Percentiles rank a stretch among this genome's conserved stretches.
Evolutionary conservation across 2,888 invertebrate genomes (phyloP).

Genomic region (Acholoe squamosa): DNA sequence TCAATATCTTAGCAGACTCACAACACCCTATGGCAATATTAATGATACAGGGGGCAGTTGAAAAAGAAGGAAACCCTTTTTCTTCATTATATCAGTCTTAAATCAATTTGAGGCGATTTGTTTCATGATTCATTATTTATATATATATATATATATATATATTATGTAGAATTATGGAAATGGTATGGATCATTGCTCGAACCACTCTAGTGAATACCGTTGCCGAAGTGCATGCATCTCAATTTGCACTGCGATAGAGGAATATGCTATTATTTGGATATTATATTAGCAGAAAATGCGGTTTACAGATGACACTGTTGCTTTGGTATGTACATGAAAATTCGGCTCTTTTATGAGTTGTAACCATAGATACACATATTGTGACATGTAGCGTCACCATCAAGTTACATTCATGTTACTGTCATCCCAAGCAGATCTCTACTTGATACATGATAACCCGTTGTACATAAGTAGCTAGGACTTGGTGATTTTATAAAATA

Average conservation of each 20-base stretch:
- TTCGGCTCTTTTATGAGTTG: neutral
- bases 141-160: too few relatives aligned
- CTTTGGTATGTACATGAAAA: neutral
- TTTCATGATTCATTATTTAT: too few relatives aligned
- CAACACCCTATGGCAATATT: too few relatives aligned
- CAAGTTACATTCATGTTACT: neutral
- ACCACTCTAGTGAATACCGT: too few relatives aligned
- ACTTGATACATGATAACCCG: neutral
- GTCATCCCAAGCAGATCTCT: conserved; percentile 1
- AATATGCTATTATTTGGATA: neutral
- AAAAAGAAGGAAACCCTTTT: too few relatives aligned
- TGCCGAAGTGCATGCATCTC: too few relatives aligned
- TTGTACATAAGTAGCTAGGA: conserved; percentile 18
- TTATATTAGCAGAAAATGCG: neutral
- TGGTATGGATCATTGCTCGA: too few relatives aligned
- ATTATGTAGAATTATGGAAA: too few relatives aligned
- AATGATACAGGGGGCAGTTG: too few relatives aligned
- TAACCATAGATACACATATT: neutral
- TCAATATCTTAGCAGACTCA: too few relatives aligned
- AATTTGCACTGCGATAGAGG: neutral
- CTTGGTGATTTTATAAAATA: conserved; percentile 26
- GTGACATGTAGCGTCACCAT: neutral
- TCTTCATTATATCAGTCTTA: too few relatives aligned
- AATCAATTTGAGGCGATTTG: too few relatives aligned
- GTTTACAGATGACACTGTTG: neutral